These are phyloP conservation scores for Lophura nycthemera DNA, from an alignment of 2,113 vertebrate species.

Conservation along the genomic window DNA sequence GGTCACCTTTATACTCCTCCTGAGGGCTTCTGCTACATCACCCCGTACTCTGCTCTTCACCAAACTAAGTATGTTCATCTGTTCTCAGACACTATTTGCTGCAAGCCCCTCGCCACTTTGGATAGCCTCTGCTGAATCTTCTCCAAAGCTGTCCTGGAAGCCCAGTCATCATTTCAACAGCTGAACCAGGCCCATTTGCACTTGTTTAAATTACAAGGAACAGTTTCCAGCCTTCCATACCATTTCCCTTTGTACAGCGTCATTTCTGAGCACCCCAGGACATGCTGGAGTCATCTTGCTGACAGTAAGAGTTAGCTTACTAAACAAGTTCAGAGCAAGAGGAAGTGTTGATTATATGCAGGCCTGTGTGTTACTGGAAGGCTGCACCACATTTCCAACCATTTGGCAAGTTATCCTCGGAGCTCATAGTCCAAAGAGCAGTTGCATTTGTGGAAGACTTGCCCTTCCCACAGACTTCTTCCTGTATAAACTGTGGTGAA, in stretches of 20 bases:
- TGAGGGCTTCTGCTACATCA: background rate
- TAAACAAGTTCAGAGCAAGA: background rate
- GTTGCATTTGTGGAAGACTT: background rate
- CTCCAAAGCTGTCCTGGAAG: background rate
- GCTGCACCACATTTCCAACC: background rate
- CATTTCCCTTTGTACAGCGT: background rate
- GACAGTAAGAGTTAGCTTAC: background rate
- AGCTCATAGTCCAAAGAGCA: background rate
- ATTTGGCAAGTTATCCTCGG: background rate
- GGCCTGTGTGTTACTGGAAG: background rate
- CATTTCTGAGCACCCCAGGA: background rate
- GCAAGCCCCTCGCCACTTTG: background rate
- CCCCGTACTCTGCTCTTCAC: background rate
- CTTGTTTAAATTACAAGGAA: background rate
- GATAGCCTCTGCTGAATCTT: background rate
- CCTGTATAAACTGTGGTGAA: background rate
- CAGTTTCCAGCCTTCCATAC: background rate
- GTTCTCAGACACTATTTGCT: background rate
- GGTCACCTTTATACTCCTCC: background rate
- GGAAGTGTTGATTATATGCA: background rate
- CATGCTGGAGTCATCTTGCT: background rate
- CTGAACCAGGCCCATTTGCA: background rate
- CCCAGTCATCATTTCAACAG: background rate
- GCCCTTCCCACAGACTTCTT: background rate
- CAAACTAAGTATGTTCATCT: rapidly evolving